These are phyloP conservation scores for Chaetorhynchus papuensis DNA, from an alignment of 2,113 vertebrate genomes.

Conservation along the genomic window DNA sequence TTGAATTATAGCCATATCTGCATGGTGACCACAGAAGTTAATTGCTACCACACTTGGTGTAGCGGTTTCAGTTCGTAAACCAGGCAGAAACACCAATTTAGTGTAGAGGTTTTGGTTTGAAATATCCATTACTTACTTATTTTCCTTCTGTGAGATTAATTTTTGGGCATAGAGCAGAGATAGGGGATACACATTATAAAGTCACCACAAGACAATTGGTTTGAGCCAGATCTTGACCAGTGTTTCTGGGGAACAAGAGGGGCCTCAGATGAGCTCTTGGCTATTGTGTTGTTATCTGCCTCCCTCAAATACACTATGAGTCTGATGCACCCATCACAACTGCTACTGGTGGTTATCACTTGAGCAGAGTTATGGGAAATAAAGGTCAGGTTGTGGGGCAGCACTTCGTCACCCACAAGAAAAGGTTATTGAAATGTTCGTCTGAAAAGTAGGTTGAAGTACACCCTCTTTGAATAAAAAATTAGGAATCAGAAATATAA, in stretches of 20 bases:
- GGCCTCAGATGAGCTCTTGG: not conserved
- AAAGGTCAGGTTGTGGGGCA: rapidly evolving
- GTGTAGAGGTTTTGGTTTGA: too few relatives aligned
- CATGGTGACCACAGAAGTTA: not conserved
- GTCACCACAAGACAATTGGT: too few relatives aligned
- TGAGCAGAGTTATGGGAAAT: not conserved
- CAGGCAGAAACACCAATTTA: too few relatives aligned
- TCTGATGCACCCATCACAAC: not conserved
- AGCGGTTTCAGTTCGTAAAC: too few relatives aligned
- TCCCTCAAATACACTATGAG: not conserved
- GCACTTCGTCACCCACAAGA: rapidly evolving
- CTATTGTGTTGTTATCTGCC: not conserved
- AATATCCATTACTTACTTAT: too few relatives aligned
- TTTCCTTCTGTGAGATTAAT: too few relatives aligned
- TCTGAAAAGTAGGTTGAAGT: not conserved
- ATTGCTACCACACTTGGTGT: not conserved
- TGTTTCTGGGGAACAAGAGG: not conserved
- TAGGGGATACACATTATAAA: too few relatives aligned
- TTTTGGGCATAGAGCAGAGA: too few relatives aligned
- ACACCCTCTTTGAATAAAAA: not conserved
- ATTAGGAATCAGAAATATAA: not conserved
- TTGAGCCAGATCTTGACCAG: not conserved
- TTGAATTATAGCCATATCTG: not conserved
- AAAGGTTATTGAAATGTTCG: not conserved
- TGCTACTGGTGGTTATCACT: not conserved